phyloP scores from a whole-genome alignment of 2,113 vertebrate species.

The Dipodomys merriami region DNA sequence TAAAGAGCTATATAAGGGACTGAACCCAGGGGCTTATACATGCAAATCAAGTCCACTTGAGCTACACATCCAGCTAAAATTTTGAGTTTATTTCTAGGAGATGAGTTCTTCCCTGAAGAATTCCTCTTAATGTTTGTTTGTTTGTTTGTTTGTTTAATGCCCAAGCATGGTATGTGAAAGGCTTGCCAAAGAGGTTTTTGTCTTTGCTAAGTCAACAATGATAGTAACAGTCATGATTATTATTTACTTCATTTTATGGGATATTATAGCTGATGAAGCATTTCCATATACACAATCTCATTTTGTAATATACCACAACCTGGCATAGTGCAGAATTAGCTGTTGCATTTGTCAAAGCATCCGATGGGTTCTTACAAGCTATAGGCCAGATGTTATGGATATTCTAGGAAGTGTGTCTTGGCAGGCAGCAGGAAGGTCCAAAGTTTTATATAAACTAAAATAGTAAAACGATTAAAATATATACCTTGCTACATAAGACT shows the following conservation, averaged over 20 bases:
- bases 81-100: conserved; percentile 46
- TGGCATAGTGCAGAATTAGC: conserved; percentile 45
- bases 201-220: conserved; percentile 38
- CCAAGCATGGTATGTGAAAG: conserved; percentile 32
- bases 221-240: background rate
- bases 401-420: conserved; percentile 49
- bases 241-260: conserved; percentile 41
- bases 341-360: conserved; percentile 54
- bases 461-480: background rate
- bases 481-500: background rate
- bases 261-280: conserved; percentile 41
- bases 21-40: too few species aligned
- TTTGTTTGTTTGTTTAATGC: background rate
- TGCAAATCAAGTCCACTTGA: too few species aligned
- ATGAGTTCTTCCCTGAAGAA: conserved; percentile 31
- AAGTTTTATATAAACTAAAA: conserved; percentile 37
- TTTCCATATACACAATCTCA: conserved; percentile 57
- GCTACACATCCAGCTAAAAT: background rate
- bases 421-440: background rate
- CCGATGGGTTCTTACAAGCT: conserved; percentile 41
- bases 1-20: background rate
- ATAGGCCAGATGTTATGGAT: conserved; percentile 64
- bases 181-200: background rate
- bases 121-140: background rate
- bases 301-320: conserved; percentile 28